Percentiles rank a stretch among this genome's conserved stretches.
Conservation (phyloP, 2,797 vertebrate species). For the Ceryle rudis region DNA sequence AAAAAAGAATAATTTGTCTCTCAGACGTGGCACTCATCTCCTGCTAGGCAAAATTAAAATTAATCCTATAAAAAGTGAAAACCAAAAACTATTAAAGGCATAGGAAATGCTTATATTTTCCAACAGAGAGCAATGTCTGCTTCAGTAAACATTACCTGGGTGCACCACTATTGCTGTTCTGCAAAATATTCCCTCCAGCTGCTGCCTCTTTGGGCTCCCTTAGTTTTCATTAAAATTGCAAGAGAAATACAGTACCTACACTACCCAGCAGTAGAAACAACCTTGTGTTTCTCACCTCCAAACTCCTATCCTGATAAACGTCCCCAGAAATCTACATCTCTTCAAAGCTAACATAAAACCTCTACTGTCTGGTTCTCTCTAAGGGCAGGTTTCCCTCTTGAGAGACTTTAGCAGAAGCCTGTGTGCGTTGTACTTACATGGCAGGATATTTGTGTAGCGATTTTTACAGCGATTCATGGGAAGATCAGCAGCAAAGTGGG, state of each 20-base stretch:
- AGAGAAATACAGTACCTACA: not conserved
- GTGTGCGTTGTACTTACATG: slow-evolving; percentile 83
- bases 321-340: not conserved
- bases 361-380: not conserved
- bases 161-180: not conserved
- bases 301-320: not conserved
- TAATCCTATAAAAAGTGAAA: not conserved
- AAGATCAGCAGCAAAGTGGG: slow-evolving; percentile 93
- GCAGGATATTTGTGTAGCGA: slow-evolving; percentile 97
- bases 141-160: not conserved
- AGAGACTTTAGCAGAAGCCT: not conserved
- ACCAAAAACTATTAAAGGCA: not conserved
- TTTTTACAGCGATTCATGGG: slow-evolving; percentile 96
- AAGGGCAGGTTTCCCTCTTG: not conserved
- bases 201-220: not conserved
- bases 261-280: not conserved
- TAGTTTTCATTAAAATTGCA: not conserved
- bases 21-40: not conserved
- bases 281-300: not conserved
- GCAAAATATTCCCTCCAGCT: not conserved
- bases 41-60: not conserved
- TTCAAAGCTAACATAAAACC: not conserved
- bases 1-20: not conserved
- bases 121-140: not conserved
- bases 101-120: not conserved